These are phyloP conservation scores for Salminus brasiliensis DNA, from an alignment of 2,113 vertebrate species.

Conservation along the genomic window DNA sequence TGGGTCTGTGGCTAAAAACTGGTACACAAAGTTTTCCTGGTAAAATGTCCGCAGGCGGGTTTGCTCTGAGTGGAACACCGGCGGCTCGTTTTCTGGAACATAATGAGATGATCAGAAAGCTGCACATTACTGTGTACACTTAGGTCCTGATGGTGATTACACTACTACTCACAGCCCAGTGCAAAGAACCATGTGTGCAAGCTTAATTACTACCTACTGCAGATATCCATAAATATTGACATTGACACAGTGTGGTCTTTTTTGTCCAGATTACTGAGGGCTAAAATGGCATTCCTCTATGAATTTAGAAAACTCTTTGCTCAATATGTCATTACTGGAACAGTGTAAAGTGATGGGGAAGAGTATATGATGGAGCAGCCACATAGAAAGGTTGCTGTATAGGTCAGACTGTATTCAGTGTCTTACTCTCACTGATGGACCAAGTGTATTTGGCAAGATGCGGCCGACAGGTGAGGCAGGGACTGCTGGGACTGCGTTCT, in stretches of 20 bases:
- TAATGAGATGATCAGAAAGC: background rate
- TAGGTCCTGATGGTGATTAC: background rate
- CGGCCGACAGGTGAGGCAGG: conserved; percentile 84
- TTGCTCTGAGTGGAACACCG: conserved; percentile 73
- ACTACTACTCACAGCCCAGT: background rate
- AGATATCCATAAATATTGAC: background rate
- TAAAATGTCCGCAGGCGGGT: conserved; percentile 77
- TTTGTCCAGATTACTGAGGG: background rate
- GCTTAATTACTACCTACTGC: background rate
- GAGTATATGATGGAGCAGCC: background rate
- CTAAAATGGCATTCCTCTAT: background rate
- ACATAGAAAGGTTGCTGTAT: background rate
- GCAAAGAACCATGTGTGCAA: background rate
- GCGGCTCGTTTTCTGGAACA: conserved; percentile 82
- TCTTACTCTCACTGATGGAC: conserved; percentile 84
- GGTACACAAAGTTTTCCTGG: conserved; percentile 83
- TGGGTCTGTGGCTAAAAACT: conserved; percentile 83
- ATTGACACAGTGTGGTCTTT: background rate
- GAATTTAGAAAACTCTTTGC: background rate
- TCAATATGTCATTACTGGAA: background rate
- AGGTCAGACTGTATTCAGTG: background rate
- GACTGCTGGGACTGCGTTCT: conserved; percentile 77
- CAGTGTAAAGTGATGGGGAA: background rate
- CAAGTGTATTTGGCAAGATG: conserved; percentile 83
- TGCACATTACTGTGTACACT: background rate